A percentile compares a stretch with the other conserved stretches of the same genome.
Conservation (phyloP, 2,888 invertebrate genomes). For the Ochropleura plecta region DNA sequence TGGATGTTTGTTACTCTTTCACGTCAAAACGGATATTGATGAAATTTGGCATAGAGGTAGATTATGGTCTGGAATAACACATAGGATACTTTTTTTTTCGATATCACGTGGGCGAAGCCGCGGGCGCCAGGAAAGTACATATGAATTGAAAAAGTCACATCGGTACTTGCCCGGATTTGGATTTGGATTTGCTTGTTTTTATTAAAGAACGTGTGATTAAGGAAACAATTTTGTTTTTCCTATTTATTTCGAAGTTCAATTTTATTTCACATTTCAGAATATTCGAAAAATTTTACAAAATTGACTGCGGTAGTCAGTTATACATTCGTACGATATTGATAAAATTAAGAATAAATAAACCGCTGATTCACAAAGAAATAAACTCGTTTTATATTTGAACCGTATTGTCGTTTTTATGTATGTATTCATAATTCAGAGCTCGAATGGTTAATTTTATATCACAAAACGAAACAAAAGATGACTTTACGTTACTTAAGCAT, state of each 20-base stretch:
- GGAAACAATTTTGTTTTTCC: not conserved
- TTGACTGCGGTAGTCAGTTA: not conserved
- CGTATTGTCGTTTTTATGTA: not conserved
- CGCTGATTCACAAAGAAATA: not conserved
- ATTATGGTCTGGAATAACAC: no score
- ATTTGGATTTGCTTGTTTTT: no score
- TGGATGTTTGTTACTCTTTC: no score
- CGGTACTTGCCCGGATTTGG: no score
- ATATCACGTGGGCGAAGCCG: no score
- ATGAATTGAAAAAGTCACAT: no score
- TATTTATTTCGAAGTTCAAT: not conserved
- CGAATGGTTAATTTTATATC: not conserved
- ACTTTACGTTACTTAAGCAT: no score
- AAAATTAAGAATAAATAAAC: not conserved
- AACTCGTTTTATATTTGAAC: not conserved
- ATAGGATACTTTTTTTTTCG: no score
- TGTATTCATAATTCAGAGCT: not conserved
- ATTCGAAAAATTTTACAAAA: not conserved
- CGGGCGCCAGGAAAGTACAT: no score
- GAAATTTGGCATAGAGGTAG: no score
- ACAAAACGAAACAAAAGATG: no score
- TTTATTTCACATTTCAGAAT: conserved; percentile 12
- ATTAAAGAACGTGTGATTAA: conserved; percentile 3
- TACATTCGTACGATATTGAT: not conserved
- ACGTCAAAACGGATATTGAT: no score